These are phyloP conservation scores for Xanthia togata DNA, from an alignment of 2,888 invertebrate species.

Conservation along the genomic window DNA sequence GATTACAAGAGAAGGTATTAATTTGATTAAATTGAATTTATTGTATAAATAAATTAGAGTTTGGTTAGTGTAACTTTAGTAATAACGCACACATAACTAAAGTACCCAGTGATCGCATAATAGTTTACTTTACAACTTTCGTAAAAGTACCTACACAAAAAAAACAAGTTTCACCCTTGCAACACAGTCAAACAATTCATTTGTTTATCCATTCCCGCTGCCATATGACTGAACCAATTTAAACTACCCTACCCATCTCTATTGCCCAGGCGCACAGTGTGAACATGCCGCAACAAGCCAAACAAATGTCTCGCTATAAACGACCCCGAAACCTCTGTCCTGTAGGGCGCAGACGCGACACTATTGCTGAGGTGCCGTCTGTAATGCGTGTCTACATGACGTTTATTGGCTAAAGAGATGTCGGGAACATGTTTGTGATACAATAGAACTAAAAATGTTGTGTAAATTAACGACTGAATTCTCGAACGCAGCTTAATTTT, in stretches of 20 bases:
- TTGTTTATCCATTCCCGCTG: not conserved
- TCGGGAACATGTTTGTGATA: constrained; percentile 33
- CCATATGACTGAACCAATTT: constrained; percentile 54
- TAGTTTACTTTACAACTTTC: not conserved
- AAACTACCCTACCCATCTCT: constrained; percentile 46
- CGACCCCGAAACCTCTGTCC: constrained; percentile 16
- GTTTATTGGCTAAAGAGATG: constrained; percentile 37
- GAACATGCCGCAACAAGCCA: constrained; percentile 75
- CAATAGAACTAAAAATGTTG: not conserved
- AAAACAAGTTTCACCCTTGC: not conserved
- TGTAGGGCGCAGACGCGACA: constrained; percentile 56
- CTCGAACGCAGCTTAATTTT: not conserved
- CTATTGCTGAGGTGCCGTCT: constrained; percentile 72
- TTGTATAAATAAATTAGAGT: no score
- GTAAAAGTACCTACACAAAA: not conserved
- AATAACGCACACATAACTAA: not conserved
- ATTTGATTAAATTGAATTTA: not conserved
- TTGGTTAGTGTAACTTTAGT: not conserved
- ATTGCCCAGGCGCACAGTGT: constrained; percentile 59
- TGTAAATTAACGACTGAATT: not conserved
- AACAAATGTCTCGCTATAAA: constrained; percentile 76
- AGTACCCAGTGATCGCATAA: not conserved
- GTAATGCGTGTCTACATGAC: constrained; percentile 76
- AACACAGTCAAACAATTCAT: not conserved
- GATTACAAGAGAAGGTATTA: not conserved